These are phyloP conservation scores for Amphilophus citrinellus DNA, from an alignment of 2,113 vertebrate species.

Conservation along the genomic window DNA sequence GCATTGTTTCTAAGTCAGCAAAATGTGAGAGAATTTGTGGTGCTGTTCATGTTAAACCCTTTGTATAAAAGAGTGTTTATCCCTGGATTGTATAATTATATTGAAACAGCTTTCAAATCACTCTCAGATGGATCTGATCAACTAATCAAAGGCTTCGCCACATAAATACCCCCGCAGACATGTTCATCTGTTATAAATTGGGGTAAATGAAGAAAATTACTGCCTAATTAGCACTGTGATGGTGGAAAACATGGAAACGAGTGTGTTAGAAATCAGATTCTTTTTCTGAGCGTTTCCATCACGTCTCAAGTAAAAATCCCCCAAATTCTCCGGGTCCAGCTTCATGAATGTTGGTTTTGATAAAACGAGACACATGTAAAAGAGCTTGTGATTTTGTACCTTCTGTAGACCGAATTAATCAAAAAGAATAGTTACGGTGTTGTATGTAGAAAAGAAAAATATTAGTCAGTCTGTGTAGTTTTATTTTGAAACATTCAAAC, in stretches of 20 bases:
- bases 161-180: neutral
- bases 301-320: neutral
- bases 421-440: neutral
- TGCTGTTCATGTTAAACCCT: neutral
- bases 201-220: neutral
- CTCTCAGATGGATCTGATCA: neutral
- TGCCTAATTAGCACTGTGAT: neutral
- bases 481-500: constrained; percentile 3
- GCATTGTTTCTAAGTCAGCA: neutral
- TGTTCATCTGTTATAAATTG: neutral
- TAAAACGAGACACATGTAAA: neutral
- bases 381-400: neutral
- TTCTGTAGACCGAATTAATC: neutral
- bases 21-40: neutral
- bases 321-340: too few species aligned
- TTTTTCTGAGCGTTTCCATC: neutral
- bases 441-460: accelerated
- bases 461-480: neutral
- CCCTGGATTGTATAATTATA: neutral
- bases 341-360: neutral
- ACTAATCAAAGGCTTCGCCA: neutral
- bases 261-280: too few species aligned
- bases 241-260: neutral
- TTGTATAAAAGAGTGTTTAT: neutral
- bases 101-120: accelerated